Conservation (phyloP, 1,140 invertebrate genomes). For the Solenopsis fugax region DNA sequence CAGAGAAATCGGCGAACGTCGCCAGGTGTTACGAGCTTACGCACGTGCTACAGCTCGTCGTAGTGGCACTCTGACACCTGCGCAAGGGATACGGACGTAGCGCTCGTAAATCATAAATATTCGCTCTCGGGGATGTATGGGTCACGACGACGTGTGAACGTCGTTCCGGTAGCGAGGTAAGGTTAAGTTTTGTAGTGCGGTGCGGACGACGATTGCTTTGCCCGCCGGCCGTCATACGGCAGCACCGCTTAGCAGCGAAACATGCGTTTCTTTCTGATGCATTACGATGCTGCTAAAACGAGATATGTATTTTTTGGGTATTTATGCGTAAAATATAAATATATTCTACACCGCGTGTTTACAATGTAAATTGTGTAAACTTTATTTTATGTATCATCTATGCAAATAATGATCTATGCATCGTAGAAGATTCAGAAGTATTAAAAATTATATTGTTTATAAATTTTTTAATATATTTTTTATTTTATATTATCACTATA, state of each 20-base stretch:
- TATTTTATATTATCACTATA: too few species aligned
- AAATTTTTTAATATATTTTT: too few species aligned
- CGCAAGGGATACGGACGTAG: not conserved
- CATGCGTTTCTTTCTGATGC: not conserved
- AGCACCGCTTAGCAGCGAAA: constrained; percentile 51
- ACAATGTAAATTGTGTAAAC: too few species aligned
- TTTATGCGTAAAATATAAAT: too few species aligned
- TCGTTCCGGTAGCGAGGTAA: constrained; percentile 44
- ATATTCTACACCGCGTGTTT: too few species aligned
- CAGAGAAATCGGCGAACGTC: not conserved
- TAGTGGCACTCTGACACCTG: not conserved
- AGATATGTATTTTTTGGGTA: too few species aligned
- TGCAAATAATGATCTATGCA: too few species aligned
- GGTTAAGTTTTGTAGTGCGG: constrained; percentile 67
- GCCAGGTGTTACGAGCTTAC: not conserved
- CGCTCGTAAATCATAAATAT: constrained; percentile 3
- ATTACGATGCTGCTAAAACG: too few species aligned
- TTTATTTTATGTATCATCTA: too few species aligned
- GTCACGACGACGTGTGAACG: not conserved
- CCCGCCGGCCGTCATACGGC: constrained; percentile 24
- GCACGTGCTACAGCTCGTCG: not conserved
- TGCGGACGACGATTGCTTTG: constrained; percentile 10
- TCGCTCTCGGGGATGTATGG: not conserved
- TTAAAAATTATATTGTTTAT: too few species aligned
- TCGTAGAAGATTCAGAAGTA: too few species aligned